Conservation (phyloP, 2,113 vertebrate species). For the Notechis scutatus region DNA sequence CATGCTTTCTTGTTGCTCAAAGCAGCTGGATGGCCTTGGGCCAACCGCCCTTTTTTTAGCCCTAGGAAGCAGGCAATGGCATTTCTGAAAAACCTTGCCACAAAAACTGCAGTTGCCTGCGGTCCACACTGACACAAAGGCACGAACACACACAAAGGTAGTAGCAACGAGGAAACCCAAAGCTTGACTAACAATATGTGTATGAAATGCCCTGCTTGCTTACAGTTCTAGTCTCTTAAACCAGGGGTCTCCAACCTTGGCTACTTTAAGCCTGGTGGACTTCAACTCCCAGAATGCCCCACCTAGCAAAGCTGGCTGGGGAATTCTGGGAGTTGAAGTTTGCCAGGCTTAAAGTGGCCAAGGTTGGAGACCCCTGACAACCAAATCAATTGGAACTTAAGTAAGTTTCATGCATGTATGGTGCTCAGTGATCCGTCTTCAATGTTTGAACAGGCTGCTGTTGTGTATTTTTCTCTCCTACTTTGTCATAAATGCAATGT, state of each 20-base stretch:
- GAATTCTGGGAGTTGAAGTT: no score
- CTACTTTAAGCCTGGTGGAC: no score
- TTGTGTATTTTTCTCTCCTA: neutral
- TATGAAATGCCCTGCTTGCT: neutral
- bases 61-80: neutral
- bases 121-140: neutral
- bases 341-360: no score
- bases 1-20: no score
- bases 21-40: neutral
- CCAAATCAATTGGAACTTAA: neutral
- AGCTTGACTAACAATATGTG: neutral
- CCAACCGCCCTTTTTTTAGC: neutral
- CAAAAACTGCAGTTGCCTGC: neutral
- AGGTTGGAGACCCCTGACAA: neutral
- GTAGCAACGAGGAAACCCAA: neutral
- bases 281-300: no score
- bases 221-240: neutral
- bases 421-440: neutral
- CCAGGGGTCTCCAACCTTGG: no score
- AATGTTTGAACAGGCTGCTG: neutral
- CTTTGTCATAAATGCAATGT: neutral
- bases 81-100: neutral
- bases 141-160: neutral
- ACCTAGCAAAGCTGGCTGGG: no score
- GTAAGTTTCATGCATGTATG: neutral